These are phyloP conservation scores for Todiramphus saurophagus DNA, from an alignment of 2,113 vertebrate species.

Conservation along the genomic window DNA sequence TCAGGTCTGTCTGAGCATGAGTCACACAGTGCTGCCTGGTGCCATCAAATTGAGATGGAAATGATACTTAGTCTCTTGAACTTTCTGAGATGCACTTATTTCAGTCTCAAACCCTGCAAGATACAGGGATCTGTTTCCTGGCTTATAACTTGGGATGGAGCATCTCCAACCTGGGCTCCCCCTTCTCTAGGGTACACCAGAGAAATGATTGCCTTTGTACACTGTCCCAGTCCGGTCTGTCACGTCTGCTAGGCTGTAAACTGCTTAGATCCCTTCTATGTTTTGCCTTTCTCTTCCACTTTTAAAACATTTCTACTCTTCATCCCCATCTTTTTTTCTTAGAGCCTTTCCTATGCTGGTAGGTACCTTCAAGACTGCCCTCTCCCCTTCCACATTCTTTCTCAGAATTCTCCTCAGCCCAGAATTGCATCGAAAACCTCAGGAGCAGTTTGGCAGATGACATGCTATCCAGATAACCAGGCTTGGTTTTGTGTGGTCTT, in stretches of 20 bases:
- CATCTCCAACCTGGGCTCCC: background rate
- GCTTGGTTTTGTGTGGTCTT: background rate
- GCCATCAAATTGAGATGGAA: background rate
- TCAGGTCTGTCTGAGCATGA: background rate
- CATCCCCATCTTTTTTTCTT: background rate
- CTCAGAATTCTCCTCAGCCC: background rate
- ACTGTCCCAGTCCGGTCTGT: background rate
- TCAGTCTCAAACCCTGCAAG: background rate
- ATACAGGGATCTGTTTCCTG: background rate
- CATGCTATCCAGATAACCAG: background rate
- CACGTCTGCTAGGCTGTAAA: background rate
- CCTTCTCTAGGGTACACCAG: background rate
- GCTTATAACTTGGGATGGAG: background rate
- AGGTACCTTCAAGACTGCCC: background rate
- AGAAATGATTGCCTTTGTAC: background rate
- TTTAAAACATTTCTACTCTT: background rate
- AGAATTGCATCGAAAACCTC: background rate
- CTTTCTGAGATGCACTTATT: background rate
- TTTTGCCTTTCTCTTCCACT: background rate
- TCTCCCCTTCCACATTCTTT: background rate
- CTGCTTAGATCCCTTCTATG: background rate
- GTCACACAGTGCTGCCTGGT: background rate
- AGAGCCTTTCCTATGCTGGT: background rate
- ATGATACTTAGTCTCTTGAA: background rate
- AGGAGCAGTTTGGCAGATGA: slow-evolving; percentile 3